phyloP scores from a whole-genome alignment of 2,888 invertebrate genomes.

The Leptura quadrifasciata region DNA sequence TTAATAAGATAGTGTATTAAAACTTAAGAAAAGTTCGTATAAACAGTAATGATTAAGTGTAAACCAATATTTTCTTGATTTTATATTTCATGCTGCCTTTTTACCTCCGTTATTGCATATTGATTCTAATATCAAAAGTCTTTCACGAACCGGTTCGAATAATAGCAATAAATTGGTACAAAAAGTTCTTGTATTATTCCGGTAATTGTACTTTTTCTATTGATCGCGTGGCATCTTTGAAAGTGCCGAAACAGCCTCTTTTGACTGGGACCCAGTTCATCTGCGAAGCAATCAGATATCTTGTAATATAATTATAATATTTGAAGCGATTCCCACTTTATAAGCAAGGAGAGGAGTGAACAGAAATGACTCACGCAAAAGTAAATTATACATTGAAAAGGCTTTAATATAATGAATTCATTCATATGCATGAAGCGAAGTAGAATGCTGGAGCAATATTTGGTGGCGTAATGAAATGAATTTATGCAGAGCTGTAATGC shows the following conservation, averaged over 20 bases:
- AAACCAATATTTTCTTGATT: not conserved
- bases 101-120: no score
- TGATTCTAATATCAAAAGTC: not conserved
- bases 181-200: not conserved
- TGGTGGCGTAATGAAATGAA: constrained; percentile 81
- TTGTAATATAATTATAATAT: constrained; percentile 71
- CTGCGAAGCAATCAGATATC: constrained; percentile 59
- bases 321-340: constrained; percentile 70
- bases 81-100: no score
- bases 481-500: constrained; percentile 81
- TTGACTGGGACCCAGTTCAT: constrained; percentile 16
- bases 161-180: not conserved
- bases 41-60: no score
- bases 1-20: no score
- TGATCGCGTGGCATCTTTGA: constrained; percentile 3
- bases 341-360: constrained; percentile 67
- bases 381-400: constrained; percentile 82
- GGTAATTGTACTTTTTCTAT: constrained; percentile 6
- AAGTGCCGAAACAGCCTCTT: constrained; percentile 24
- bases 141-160: not conserved
- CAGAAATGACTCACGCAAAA: constrained; percentile 81
- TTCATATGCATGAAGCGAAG: constrained; percentile 79
- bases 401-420: constrained; percentile 81
- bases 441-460: constrained; percentile 78
- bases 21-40: no score